These are phyloP conservation scores for Cephus cinctus DNA, from an alignment of 1,140 invertebrate genomes.

Conservation along the genomic window DNA sequence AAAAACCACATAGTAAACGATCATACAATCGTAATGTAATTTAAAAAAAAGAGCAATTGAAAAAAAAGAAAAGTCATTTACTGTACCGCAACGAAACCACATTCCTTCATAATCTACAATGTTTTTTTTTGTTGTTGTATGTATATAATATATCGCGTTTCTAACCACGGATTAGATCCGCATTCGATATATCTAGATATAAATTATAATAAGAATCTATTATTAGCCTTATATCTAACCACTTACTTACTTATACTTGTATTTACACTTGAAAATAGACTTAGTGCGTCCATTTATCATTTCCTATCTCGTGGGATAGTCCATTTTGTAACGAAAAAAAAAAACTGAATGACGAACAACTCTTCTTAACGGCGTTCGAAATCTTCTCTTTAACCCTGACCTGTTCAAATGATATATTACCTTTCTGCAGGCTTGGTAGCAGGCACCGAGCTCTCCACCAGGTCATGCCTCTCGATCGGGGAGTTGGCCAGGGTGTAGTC, in stretches of 20 bases:
- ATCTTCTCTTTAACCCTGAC: not conserved
- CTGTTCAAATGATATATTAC: constrained; percentile 37
- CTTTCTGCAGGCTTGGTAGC: constrained; percentile 44
- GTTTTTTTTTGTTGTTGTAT: constrained; percentile 13
- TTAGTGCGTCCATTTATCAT: constrained; percentile 19
- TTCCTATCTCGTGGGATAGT: constrained; percentile 16
- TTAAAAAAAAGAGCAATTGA: not conserved
- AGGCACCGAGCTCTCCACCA: constrained; percentile 49
- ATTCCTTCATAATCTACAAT: constrained; percentile 27
- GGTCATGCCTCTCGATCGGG: constrained; percentile 50
- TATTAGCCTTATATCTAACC: constrained; percentile 25
- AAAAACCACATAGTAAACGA: constrained; percentile 5
- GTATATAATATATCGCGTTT: constrained; percentile 2
- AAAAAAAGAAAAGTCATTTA: constrained; percentile 10
- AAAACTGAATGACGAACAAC: constrained; percentile 9
- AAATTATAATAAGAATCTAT: constrained; percentile 31
- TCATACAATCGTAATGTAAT: not conserved
- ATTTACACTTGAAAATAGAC: constrained; percentile 35
- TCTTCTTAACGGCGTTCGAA: constrained; percentile 3
- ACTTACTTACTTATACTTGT: constrained; percentile 29
- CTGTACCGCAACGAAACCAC: constrained; percentile 21
- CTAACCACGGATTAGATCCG: constrained; percentile 23
- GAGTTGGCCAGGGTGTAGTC: constrained; percentile 46
- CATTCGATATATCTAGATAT: constrained; percentile 17
- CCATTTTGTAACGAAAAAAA: constrained; percentile 16